Evolutionary conservation across 2,797 vertebrate genomes (phyloP).

Genomic region (Sarcophilus harrisii): DNA sequence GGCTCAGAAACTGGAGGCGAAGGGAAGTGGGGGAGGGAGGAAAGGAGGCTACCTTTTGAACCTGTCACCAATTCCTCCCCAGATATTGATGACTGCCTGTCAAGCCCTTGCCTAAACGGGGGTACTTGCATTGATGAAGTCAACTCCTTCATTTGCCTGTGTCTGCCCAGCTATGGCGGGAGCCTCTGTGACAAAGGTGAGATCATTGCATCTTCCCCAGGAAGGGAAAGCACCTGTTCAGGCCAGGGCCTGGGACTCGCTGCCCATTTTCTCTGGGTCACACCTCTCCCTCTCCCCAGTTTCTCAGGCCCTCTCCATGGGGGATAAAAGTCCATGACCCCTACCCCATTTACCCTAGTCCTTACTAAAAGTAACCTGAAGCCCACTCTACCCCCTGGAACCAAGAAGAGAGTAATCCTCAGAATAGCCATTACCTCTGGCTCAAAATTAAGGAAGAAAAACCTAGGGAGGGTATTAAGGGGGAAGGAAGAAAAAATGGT

Average conservation of each 20-base stretch:
- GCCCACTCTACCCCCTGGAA: not conserved
- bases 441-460: not conserved
- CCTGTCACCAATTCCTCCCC: slow-evolving; percentile 5
- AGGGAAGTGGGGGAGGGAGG: not conserved
- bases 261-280: not conserved
- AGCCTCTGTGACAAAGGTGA: slow-evolving; percentile 96
- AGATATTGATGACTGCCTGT: slow-evolving; percentile 97
- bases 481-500: not conserved
- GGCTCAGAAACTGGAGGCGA: not conserved
- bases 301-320: not conserved
- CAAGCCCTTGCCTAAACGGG: slow-evolving; percentile 96
- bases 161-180: slow-evolving; percentile 96
- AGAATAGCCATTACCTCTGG: not conserved
- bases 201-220: slow-evolving; percentile 25
- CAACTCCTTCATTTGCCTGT: slow-evolving; percentile 94
- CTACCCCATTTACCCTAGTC: not conserved
- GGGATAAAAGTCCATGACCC: not conserved
- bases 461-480: not conserved
- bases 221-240: not conserved
- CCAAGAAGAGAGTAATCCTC: not conserved
- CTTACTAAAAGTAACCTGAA: not conserved
- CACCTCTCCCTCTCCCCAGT: not conserved
- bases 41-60: slow-evolving; percentile 4
- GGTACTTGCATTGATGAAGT: slow-evolving; percentile 98
- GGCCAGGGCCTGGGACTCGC: not conserved